These are phyloP conservation scores for human (Homo sapiens) DNA, from an alignment of 2,113 vertebrate genomes.

Conservation along the genomic window GRCh38 chr4:134242501-134243000, in stretches of 20 bases:
- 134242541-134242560: not conserved
- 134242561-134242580: not conserved
- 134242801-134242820: not conserved
- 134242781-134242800: not conserved
- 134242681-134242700: not conserved
- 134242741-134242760: not conserved
- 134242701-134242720: not conserved
- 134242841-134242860: not conserved
- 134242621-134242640: not conserved
- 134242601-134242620: not conserved
- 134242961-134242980: not conserved
- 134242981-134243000: not conserved
- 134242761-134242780: not conserved
- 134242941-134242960: not conserved
- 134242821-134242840: not conserved
- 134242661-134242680: not conserved
- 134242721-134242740: not conserved
- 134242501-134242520: not conserved
- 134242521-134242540: not conserved
- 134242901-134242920: not conserved
- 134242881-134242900: not conserved
- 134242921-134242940: not conserved
- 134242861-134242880: not conserved
- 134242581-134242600: not conserved
- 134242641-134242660: not conserved